Conservation (phyloP, 2,797 vertebrate genomes). For the Bovichtus diacanthus region DNA sequence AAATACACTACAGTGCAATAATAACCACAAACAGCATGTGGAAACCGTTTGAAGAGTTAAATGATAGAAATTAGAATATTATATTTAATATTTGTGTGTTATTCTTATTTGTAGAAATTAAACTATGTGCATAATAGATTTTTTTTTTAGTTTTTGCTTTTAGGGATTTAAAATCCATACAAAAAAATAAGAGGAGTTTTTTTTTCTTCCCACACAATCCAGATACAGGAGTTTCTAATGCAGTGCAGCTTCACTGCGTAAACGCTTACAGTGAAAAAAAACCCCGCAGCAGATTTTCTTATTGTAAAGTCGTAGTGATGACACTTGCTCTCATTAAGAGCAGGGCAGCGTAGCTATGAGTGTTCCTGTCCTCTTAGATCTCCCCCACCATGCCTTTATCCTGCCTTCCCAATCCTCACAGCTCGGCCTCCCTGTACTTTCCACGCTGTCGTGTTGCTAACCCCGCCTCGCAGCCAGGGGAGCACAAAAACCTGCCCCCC, state of each 20-base stretch:
- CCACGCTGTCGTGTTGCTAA: constrained; percentile 58
- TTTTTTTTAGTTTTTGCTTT: background rate
- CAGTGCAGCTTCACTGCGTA: constrained; percentile 6
- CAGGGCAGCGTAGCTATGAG: constrained; percentile 29
- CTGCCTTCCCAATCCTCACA: constrained; percentile 25
- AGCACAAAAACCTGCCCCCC: constrained; percentile 80
- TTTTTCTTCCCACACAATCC: background rate
- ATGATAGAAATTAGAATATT: background rate
- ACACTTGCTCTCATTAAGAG: constrained; percentile 49
- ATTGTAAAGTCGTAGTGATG: constrained; percentile 22
- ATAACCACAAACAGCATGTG: constrained; percentile 15
- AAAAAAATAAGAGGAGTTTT: background rate
- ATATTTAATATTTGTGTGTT: background rate
- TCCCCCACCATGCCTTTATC: constrained; percentile 43
- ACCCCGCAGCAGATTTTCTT: background rate
- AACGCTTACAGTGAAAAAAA: constrained; percentile 30
- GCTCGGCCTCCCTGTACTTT: constrained; percentile 63
- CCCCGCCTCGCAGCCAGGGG: constrained; percentile 69
- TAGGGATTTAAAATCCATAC: background rate
- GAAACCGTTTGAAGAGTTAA: constrained; percentile 11
- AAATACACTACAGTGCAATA: constrained; percentile 19
- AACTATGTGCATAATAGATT: background rate
- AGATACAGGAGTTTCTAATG: background rate
- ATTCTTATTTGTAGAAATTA: background rate
- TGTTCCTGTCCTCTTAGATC: constrained; percentile 64